Evolutionary conservation across 2,113 vertebrate species (phyloP), one percentile per base, ranked within the genome.

Genomic region (Piaya cayana): DNA sequence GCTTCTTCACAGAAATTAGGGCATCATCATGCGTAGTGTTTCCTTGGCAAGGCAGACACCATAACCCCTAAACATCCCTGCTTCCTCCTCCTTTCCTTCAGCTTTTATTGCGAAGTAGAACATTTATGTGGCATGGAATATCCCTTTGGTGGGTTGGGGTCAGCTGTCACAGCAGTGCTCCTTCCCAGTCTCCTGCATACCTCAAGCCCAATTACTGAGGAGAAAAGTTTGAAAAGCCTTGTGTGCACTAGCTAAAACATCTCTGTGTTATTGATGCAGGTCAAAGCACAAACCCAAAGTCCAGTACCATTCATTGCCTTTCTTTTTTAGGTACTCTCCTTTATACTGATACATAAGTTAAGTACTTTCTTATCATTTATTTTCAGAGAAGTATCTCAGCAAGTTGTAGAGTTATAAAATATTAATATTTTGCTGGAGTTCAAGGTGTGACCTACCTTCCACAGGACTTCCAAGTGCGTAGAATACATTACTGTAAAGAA

Each of bases 21-120:
- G 27, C 32, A 58, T 6, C 49, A 6, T 25, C 63, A 69, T 0
- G 0, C 1, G 0, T 12, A 25, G 27, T 1, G 0, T 30, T 36
- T 25, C 20, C 15, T 43, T 23, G 22, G 30, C 22, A 27, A 88
- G 52, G 22, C 12, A 55, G 37, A 65, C 0, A 0, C 15, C 20
- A 2, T 37, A 10, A 37, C 29, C 34, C 9, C 11, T 0, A 1
- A 47, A 27, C 1, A 1, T 56, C 14, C 14, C 12, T 10, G 4
- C 8, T 42, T 59, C 23, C 7, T 75, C 12, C 42, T 69, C 36
- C 42, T 39, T 19, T 39, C 25, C 23, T 39, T 6, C 25, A 23
- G 12, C 5, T 59, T 70, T 65, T 49, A n/a, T 32, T 60, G 56
- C 15, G 19, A 30, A 53, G 37, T 11, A 8, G 1, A 0, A 13